Base-by-base conservation (phyloP, 1,140 invertebrate genomes). In the Diabrotica undecimpunctata region DNA sequence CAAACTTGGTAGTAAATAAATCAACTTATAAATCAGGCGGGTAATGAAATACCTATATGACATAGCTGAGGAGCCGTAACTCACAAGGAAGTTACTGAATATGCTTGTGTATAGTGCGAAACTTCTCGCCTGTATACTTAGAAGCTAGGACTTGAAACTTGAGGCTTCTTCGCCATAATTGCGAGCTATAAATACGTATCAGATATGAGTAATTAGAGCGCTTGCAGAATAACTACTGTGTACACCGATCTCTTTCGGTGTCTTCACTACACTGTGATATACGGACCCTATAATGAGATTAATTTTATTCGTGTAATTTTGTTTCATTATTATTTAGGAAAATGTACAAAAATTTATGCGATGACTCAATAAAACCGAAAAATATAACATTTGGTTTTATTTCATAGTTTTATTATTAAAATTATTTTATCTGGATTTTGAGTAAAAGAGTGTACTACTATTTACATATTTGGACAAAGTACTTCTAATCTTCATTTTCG, bases 1-100 rank as follows among this genome's bases (percentile, higher is more conserved):
- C 69, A 61, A 71, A 72, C 67, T 72, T 72, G 68, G 58, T 61
- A 69, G 62, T 71, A 66, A 73, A 75, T 74, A 74, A 75, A 75
- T 75, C 71, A 71, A 61, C 56, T n/a, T 59, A 71, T 73, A 71
- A 73, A 73, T 73, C 69, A 73, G 67, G 56, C 66, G 65, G 64
- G 68, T 74, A 75, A 75, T 75, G 74, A 75, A 75, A 74, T 75
- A 75, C 72, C 71, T 74, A 71, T 74, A 72, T 71, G 74, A 74
- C 72, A 69, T 66, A 56, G 67, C 70, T 75, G 72, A 75, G 68
- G 66, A 71, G 65, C 67, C 63, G 70, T 70, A 72, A 71, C 50
- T 70, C 66, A 70, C 54, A 66, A 69, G 70, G 72, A 74, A 74
- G 69, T 74, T 72, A 64, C 64, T 71, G 69, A 70, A 74, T 74